phyloP scores from a whole-genome alignment of 2,113 vertebrate genomes.

The Pleuronectes platessa region DNA sequence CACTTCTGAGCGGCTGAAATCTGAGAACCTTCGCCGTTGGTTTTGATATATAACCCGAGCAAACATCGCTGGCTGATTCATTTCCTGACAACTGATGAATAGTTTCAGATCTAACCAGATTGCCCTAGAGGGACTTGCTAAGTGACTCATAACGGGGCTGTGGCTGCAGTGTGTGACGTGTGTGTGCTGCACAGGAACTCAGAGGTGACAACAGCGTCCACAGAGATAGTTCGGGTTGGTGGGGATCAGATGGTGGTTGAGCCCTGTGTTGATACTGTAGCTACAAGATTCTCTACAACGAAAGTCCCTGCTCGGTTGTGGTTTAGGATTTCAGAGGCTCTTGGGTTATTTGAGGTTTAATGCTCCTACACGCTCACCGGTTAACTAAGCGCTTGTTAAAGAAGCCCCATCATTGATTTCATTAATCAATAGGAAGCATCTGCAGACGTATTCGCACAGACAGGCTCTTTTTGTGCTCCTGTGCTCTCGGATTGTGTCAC shows the following conservation, averaged over 20 bases:
- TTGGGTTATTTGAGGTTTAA: neutral
- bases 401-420: slow-evolving; percentile 10
- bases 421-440: slow-evolving; percentile 11
- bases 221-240: too few relatives aligned
- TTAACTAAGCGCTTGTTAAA: neutral
- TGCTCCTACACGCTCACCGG: neutral
- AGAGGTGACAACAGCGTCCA: neutral
- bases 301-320: neutral
- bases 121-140: neutral
- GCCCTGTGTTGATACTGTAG: neutral
- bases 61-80: neutral
- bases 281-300: too few relatives aligned
- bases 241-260: neutral
- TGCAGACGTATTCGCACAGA: slow-evolving; percentile 1
- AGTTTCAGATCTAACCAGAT: neutral
- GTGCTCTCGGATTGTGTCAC: neutral
- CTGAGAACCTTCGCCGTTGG: neutral
- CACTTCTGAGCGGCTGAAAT: neutral
- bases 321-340: too few relatives aligned
- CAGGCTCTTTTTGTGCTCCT: slow-evolving; percentile 1
- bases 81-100: slow-evolving; percentile 4
- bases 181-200: neutral
- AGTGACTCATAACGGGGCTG: neutral
- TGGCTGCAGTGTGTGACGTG: neutral
- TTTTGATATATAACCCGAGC: neutral